phyloP scores from a whole-genome alignment of 2,888 invertebrate species.

The Stomorhina lunata region DNA sequence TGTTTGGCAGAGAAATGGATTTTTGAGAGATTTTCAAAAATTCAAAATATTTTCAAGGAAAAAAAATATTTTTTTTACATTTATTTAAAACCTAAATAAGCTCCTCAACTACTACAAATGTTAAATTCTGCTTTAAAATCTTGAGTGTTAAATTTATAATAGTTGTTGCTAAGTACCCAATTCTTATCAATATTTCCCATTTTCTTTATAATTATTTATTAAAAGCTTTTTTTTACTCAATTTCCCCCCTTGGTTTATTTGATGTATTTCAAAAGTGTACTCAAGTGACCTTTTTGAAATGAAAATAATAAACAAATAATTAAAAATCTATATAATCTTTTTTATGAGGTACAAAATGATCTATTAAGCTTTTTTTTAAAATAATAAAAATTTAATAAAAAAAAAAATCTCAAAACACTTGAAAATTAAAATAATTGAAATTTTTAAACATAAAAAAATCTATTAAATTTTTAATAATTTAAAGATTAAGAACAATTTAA shows the following conservation, averaged over 20 bases:
- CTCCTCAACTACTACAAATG: no score
- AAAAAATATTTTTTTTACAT: no score
- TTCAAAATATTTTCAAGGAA: no score
- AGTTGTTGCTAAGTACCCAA: slow-evolving; percentile 40
- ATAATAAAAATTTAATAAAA: background rate
- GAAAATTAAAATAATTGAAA: background rate
- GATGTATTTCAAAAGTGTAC: slow-evolving; percentile 39
- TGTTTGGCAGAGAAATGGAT: no score
- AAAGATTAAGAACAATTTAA: slow-evolving; percentile 30
- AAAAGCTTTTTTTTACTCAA: slow-evolving; percentile 1
- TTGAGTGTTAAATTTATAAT: no score
- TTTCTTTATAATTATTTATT: slow-evolving; percentile 16
- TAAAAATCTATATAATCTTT: slow-evolving; percentile 61
- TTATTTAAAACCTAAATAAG: no score
- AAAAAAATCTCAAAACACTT: no score
- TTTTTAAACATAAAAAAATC: slow-evolving; percentile 8
- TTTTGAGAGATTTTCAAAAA: no score
- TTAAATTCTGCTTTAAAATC: no score
- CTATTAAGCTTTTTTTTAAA: slow-evolving; percentile 56
- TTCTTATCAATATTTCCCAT: slow-evolving; percentile 41
- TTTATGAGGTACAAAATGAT: slow-evolving; percentile 65
- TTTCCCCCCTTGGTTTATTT: background rate
- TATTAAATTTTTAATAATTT: background rate
- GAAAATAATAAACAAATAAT: slow-evolving; percentile 63
- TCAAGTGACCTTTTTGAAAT: slow-evolving; percentile 56